Evolutionary conservation across 2,797 vertebrate genomes (phyloP).

Genomic region (Sebastes melanostomus): DNA sequence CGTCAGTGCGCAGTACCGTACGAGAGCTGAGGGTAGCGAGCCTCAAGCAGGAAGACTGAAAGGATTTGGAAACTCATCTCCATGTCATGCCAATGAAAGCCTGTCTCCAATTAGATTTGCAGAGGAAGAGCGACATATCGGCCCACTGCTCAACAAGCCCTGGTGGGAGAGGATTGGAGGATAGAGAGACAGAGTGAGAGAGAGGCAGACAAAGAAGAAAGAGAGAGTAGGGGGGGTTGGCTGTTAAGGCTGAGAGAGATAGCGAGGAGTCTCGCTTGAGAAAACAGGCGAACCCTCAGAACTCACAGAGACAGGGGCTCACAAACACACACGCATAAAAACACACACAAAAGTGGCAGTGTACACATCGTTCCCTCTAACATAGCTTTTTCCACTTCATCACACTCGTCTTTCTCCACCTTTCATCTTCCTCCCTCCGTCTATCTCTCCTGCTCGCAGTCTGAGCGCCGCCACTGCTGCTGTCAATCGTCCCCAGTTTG

Average conservation of each 20-base stretch:
- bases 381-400: constrained; percentile 73
- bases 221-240: constrained; percentile 7
- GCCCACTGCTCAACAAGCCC: constrained; percentile 68
- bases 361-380: constrained; percentile 55
- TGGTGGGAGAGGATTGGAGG: constrained; percentile 69
- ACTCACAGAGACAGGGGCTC: constrained; percentile 45
- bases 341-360: constrained; percentile 25
- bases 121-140: constrained; percentile 70
- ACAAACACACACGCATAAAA: constrained; percentile 33
- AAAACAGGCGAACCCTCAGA: constrained; percentile 69
- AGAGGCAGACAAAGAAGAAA: constrained; percentile 15
- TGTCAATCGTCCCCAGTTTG: constrained; percentile 58
- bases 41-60: constrained; percentile 66
- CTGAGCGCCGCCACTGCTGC: constrained; percentile 31
- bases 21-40: constrained; percentile 39
- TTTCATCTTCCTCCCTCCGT: constrained; percentile 63
- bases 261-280: constrained; percentile 54
- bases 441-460: constrained; percentile 49
- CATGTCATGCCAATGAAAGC: constrained; percentile 78
- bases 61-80: constrained; percentile 81
- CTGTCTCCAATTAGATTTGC: constrained; percentile 79
- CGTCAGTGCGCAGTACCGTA: constrained; percentile 36
- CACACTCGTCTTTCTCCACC: constrained; percentile 67
- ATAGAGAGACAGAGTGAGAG: constrained; percentile 3
- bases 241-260: constrained; percentile 53